Conservation (phyloP, 2,888 invertebrate species). For the Crematogaster levior region DNA sequence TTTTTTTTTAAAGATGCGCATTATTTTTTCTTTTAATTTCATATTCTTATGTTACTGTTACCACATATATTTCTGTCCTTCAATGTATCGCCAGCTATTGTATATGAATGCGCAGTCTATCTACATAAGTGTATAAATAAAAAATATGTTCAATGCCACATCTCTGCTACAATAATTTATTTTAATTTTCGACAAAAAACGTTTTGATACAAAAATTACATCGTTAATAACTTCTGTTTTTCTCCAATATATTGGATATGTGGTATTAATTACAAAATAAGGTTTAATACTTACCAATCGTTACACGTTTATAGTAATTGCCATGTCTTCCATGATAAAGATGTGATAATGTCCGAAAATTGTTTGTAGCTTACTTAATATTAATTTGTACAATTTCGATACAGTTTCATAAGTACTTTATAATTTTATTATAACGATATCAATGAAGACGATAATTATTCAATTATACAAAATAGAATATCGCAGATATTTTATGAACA, state of each 20-base stretch:
- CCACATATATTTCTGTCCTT: too few relatives aligned
- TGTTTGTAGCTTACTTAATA: conserved; percentile 13
- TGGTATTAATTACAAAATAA: conserved; percentile 40
- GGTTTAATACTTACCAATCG: conserved; percentile 39
- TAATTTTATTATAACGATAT: conserved; percentile 15
- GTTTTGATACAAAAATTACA: conserved; percentile 32
- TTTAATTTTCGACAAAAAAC: conserved; percentile 21
- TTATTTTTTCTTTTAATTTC: too few relatives aligned
- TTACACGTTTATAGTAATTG: conserved; percentile 32
- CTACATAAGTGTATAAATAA: conserved; percentile 28
- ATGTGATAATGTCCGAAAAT: conserved; percentile 3
- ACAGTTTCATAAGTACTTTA: conserved; percentile 16
- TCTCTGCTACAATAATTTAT: conserved; percentile 7
- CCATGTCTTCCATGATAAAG: conserved; percentile 16
- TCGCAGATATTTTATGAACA: not conserved
- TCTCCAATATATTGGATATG: conserved; percentile 13
- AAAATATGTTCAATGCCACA: conserved; percentile 8
- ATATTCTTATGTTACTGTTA: too few relatives aligned
- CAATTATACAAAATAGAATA: not conserved
- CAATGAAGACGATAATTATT: not conserved
- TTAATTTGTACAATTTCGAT: conserved; percentile 50
- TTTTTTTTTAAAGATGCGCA: too few relatives aligned
- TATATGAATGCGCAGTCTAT: not conserved
- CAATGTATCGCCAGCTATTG: too few relatives aligned
- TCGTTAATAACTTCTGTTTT: conserved; percentile 13